A percentile compares a stretch with the other conserved stretches of the same genome.
These are phyloP conservation scores for Phyllotis vaccarum DNA, from an alignment of 2,797 vertebrate genomes.

Conservation along the genomic window DNA sequence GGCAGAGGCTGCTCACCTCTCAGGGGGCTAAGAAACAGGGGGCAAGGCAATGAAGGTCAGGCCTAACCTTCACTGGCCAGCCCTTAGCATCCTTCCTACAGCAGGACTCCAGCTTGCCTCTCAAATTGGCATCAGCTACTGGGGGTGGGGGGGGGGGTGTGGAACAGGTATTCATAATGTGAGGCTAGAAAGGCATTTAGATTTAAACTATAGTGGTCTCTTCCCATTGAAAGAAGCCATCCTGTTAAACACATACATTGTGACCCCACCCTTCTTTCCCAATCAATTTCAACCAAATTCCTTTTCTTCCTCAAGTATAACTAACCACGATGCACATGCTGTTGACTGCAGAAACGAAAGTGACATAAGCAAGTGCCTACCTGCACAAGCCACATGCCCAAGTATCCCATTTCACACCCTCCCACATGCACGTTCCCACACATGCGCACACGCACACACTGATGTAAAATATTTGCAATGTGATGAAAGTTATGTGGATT, in stretches of 20 bases:
- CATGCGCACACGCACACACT: rapidly evolving
- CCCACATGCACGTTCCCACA: background rate
- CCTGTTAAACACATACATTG: background rate
- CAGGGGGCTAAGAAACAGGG: background rate
- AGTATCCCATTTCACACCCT: background rate
- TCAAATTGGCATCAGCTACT: background rate
- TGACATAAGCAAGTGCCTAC: background rate
- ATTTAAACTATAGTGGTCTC: background rate
- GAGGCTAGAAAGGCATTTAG: background rate
- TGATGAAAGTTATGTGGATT: too few relatives aligned
- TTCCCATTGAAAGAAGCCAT: background rate
- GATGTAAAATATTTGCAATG: background rate
- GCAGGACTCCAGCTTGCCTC: background rate
- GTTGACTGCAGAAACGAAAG: background rate
- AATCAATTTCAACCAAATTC: background rate
- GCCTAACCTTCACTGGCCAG: too few relatives aligned
- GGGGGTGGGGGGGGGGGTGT: too few relatives aligned
- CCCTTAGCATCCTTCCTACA: background rate
- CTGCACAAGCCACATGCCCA: background rate
- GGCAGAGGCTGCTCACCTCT: background rate
- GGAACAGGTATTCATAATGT: background rate
- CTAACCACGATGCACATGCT: background rate
- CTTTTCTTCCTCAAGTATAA: background rate
- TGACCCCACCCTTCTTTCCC: background rate
- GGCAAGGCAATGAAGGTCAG: background rate